Evolutionary conservation across 2,113 vertebrate species (phyloP), one percentile per base, ranked within the genome.

Genomic region (Dolichallabes microphthalmus): DNA sequence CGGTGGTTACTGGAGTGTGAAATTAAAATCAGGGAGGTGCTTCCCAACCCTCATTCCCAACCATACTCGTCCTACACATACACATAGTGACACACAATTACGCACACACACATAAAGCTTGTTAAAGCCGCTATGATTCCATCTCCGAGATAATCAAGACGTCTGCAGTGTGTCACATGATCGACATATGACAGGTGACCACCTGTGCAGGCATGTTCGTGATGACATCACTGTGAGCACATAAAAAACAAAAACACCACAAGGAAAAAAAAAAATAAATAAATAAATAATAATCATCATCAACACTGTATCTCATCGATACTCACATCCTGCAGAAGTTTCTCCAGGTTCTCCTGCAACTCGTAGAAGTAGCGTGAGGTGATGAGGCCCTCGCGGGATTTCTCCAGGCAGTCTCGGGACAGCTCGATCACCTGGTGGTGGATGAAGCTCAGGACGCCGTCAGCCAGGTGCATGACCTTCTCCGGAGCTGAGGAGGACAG

Each of bases 321-420:
- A 97, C 98, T 98, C 91, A 99, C 98, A 89, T 99, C 97, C 90
- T 98, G 97, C 71, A 98, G 93, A 88, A 99, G 96, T 92, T 97
- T 99, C 94, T 98, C 97, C 90, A 99, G 96, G 92, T 95, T 99
- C 90, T 98, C 97, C 92, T 99, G 98, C 69, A 99, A 96, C 91
- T 99, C 97, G n/a, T 96, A 98, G 94, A 99, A 99, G 92, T 99
- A 99, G 68, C 96, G 95, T 80, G 98, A 98, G 74, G 98, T 98
- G 93, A 99, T 97, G 80, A 98, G 96, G 87, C 96, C 97, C 90
- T 96, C 96, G 12, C 91, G 93, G 89, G 97, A 98, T 89, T 99
- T 99, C 91, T 96, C 95, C 93, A 99, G 94, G 91, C 97, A 98
- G 94, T 99, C 97, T 88, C 98, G 94, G 89, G 96, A 96, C 95